Percentiles rank a stretch among this genome's conserved stretches.
Conservation (phyloP, 2,797 vertebrate species). For the Phataginus tricuspis region DNA sequence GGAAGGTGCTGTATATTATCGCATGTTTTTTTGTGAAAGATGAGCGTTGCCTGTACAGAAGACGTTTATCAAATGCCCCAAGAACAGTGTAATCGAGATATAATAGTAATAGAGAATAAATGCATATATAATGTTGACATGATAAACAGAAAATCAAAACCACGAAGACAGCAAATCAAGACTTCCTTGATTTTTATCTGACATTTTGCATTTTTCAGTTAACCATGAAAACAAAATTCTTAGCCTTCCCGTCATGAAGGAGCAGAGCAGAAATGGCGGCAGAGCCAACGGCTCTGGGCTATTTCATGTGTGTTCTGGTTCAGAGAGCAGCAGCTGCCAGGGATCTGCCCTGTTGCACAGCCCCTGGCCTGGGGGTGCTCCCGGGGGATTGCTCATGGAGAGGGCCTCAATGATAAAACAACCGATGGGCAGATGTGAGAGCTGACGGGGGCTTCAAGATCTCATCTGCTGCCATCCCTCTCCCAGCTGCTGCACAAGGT, state of each 20-base stretch:
- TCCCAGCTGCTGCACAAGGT: not conserved
- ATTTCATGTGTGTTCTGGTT: not conserved
- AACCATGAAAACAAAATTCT: not conserved
- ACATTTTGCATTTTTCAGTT: slow-evolving; percentile 12
- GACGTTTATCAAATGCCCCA: not conserved
- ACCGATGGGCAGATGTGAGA: rapidly evolving
- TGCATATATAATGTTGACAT: not conserved
- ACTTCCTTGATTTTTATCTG: not conserved
- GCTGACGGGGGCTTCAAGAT: not conserved
- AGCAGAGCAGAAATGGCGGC: not conserved
- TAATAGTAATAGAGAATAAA: not conserved
- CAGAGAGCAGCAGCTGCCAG: no score
- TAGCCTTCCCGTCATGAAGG: not conserved
- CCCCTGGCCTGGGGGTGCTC: not conserved
- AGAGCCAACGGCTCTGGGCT: not conserved
- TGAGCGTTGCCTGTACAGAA: not conserved
- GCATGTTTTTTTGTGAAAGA: not conserved
- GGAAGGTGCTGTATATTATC: not conserved
- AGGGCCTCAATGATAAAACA: not conserved
- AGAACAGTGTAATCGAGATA: not conserved
- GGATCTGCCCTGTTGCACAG: not conserved
- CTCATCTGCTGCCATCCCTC: not conserved
- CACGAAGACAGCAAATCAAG: not conserved
- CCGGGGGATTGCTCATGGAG: not conserved
- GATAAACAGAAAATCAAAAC: not conserved